Evolutionary conservation across 1,140 invertebrate genomes (phyloP).

Genomic region (Macrostomum lignano): DNA sequence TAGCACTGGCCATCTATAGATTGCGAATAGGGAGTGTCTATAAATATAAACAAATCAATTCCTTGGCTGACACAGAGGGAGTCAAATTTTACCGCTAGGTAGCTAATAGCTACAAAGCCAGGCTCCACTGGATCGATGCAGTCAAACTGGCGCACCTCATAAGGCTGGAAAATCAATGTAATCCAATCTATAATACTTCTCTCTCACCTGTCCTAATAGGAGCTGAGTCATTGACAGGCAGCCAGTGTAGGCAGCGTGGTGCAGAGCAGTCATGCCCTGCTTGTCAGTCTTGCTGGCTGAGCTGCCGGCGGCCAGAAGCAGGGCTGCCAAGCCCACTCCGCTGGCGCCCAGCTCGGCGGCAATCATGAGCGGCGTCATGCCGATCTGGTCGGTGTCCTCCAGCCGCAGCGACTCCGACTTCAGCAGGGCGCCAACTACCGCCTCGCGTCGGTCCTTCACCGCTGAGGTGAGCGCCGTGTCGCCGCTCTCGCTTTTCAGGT

Average conservation of each 20-base stretch:
- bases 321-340: constrained; percentile 1
- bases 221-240: constrained; percentile 1
- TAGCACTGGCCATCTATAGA: no score
- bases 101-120: no score
- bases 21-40: background rate
- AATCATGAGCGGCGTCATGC: constrained; percentile 7
- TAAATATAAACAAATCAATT: background rate
- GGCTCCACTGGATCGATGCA: no score
- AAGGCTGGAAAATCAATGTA: no score
- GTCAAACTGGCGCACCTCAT: no score
- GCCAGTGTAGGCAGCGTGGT: constrained; percentile 6
- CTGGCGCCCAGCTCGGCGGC: constrained; percentile 5
- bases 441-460: constrained; percentile 2
- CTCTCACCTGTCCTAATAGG: constrained; percentile 4
- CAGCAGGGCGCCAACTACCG: constrained; percentile 1
- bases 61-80: no score
- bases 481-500: constrained; percentile 4
- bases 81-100: no score
- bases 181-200: no score
- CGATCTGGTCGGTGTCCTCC: constrained; percentile 5
- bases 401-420: constrained; percentile 3
- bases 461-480: constrained; percentile 7
- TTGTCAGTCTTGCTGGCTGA: constrained; percentile 5
- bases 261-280: constrained; percentile 7
- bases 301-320: background rate